Evolutionary conservation across 1,140 invertebrate genomes (phyloP).

Genomic region (Hyles vespertilio): DNA sequence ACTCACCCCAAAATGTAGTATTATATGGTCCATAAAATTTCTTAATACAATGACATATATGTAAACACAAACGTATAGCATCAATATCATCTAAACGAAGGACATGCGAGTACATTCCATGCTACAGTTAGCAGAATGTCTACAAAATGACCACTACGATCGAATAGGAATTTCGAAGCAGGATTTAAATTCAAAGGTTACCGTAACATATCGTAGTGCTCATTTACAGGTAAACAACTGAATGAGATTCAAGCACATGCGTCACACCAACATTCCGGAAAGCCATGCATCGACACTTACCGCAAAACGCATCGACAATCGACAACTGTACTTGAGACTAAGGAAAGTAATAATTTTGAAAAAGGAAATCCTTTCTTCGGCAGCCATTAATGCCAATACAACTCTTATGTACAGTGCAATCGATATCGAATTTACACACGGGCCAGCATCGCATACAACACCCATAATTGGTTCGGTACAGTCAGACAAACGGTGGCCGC

Average conservation of each 20-base stretch:
- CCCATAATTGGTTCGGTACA: constrained; percentile 43
- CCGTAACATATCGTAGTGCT: constrained; percentile 20
- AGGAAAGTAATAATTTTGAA: constrained; percentile 57
- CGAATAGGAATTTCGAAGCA: background rate
- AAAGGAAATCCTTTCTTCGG: constrained; percentile 63
- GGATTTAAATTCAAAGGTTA: background rate
- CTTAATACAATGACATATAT: too few relatives aligned
- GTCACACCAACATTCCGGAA: constrained; percentile 29
- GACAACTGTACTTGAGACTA: constrained; percentile 69
- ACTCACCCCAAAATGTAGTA: too few relatives aligned
- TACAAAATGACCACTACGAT: constrained; percentile 1
- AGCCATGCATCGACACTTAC: constrained; percentile 69
- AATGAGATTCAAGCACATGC: constrained; percentile 28
- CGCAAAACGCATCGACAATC: constrained; percentile 69
- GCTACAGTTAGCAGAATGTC: background rate
- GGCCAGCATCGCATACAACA: constrained; percentile 70
- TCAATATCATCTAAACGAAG: background rate
- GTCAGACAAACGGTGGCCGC: constrained; percentile 41
- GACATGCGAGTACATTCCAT: too few relatives aligned
- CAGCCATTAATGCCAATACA: constrained; percentile 70
- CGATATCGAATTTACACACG: constrained; percentile 67
- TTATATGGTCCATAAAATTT: too few relatives aligned
- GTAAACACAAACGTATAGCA: too few relatives aligned
- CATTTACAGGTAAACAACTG: constrained; percentile 20
- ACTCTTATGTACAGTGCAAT: constrained; percentile 43